Percentiles rank a stretch among this genome's conserved stretches.
Conservation (phyloP, 2,113 vertebrate genomes). For the Ploceus nigricollis region DNA sequence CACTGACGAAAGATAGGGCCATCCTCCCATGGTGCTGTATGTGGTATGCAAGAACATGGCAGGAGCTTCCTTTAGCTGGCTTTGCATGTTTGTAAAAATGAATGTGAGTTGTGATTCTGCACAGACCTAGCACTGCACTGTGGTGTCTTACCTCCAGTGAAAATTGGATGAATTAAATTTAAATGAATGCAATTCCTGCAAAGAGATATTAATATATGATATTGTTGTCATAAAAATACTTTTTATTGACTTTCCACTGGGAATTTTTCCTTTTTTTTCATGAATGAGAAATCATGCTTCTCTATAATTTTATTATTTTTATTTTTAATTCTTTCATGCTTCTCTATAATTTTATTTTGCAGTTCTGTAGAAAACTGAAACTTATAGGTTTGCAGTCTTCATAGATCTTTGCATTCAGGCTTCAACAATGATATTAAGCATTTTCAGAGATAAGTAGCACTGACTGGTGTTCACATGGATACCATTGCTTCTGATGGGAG, state of each 20-base stretch:
- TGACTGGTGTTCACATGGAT: background rate
- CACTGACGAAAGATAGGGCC: background rate
- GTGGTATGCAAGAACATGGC: background rate
- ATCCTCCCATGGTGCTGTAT: background rate
- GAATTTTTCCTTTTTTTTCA: background rate
- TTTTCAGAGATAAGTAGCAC: background rate
- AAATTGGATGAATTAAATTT: background rate
- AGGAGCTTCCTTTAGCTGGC: background rate
- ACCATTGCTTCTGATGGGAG: background rate
- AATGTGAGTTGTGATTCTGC: background rate
- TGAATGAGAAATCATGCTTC: background rate
- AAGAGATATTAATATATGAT: background rate
- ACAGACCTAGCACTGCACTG: background rate
- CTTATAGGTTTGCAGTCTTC: background rate
- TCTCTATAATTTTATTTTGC: background rate
- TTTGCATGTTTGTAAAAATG: background rate
- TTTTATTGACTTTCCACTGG: background rate
- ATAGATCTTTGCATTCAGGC: background rate
- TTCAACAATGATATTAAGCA: background rate
- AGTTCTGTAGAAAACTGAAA: background rate
- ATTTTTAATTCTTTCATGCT: too few relatives aligned
- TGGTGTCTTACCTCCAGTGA: background rate
- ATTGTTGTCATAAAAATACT: background rate
- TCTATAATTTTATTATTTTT: background rate
- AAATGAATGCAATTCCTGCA: background rate